A percentile compares a stretch with the other conserved stretches of the same genome.
phyloP scores from a whole-genome alignment of 2,888 invertebrate genomes.

The Coenonympha glycerion region DNA sequence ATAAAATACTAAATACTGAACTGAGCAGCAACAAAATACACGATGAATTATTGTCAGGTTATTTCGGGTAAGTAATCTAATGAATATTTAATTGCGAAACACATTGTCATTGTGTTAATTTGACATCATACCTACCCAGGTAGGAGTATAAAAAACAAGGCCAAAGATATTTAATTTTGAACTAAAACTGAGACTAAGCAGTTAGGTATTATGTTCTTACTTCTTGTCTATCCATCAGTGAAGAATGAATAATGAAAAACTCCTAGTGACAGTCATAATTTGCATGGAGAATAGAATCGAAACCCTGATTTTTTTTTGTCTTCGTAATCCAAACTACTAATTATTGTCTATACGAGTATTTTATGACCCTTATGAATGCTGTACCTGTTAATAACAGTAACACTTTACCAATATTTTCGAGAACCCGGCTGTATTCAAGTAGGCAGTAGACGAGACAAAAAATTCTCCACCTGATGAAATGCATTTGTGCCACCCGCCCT shows the following conservation, averaged over 20 bases:
- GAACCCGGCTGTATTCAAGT: neutral
- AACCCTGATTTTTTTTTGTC: too few relatives aligned
- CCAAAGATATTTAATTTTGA: too few relatives aligned
- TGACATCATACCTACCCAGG: too few relatives aligned
- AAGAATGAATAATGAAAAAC: too few relatives aligned
- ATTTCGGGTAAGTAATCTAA: conserved; percentile 3
- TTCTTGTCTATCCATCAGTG: too few relatives aligned
- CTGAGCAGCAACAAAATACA: neutral
- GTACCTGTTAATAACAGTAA: neutral
- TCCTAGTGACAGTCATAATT: too few relatives aligned
- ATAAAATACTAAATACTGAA: neutral
- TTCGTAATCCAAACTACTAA: too few relatives aligned
- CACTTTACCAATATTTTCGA: neutral
- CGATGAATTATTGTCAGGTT: neutral
- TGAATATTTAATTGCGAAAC: conserved; percentile 9
- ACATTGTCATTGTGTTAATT: conserved; percentile 7
- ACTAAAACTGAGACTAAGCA: too few relatives aligned
- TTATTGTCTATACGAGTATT: too few relatives aligned
- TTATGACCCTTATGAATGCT: neutral
- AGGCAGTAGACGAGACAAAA: conserved; percentile 7
- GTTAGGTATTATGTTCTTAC: too few relatives aligned
- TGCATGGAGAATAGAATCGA: too few relatives aligned
- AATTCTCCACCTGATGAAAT: conserved; percentile 16
- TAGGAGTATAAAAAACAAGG: conserved; percentile 6
- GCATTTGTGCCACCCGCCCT: conserved; percentile 16